Evolutionary conservation across 2,113 vertebrate genomes (phyloP).

Genomic region (Apteryx mantelli): DNA sequence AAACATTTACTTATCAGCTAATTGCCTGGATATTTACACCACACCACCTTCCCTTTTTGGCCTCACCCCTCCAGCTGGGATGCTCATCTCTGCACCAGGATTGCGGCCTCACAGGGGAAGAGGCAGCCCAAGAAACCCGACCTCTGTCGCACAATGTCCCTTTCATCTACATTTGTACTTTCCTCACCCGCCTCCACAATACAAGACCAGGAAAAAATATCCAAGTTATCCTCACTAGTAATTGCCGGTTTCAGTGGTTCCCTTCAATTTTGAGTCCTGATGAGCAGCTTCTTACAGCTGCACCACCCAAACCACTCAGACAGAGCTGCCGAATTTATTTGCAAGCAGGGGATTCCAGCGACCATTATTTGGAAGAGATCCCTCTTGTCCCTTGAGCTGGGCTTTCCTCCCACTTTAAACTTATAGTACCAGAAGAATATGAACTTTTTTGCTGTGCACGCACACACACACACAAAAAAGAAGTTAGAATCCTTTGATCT

Average conservation of each 20-base stretch:
- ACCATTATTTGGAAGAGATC: background rate
- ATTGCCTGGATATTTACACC: background rate
- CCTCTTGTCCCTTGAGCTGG: rapidly evolving
- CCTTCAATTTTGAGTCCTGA: background rate
- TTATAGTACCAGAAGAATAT: background rate
- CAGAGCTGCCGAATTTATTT: background rate
- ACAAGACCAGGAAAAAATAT: background rate
- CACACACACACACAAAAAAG: rapidly evolving
- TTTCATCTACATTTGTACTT: no score
- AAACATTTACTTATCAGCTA: background rate
- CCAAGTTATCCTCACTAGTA: no score
- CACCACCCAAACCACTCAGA: background rate
- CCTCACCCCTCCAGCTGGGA: no score
- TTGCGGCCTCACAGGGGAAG: no score
- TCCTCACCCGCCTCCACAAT: no score
- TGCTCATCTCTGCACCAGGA: no score
- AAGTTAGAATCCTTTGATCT: background rate
- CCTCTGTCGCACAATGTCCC: background rate
- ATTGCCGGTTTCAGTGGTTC: no score
- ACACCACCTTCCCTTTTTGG: background rate
- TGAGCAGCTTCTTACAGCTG: background rate
- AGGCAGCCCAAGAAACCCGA: background rate
- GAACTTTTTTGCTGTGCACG: rapidly evolving
- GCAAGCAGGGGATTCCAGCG: background rate
- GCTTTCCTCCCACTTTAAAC: background rate